Evolutionary conservation across 2,888 invertebrate species (phyloP), one percentile per base, ranked within the genome.

Genomic region (Eupithecia subfuscata): DNA sequence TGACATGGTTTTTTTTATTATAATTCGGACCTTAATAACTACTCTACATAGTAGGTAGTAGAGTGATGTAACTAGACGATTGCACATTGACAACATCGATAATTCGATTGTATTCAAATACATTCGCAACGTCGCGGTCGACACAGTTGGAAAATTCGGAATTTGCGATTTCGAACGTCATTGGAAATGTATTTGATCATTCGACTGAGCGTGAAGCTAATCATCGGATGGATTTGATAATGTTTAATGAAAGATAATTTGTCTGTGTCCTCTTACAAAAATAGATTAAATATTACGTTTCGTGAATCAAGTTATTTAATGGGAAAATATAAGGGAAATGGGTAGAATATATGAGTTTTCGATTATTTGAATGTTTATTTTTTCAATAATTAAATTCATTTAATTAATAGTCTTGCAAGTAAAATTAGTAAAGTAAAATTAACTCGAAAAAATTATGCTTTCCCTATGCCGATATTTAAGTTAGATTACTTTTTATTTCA

Each of bases 201-300:
- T 67, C 67, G 30, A 34, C 70, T 73, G 45, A 73, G 25, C 37
- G 69, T 70, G 37, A 56, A 69, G 69, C 37, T 73, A 22, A 73
- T 67, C 5, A 40, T 43, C 37, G 63, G 63, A 71, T 69, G 70
- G 64, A 71, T 75, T 60, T 8, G 64, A 64, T 71, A 8, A 69
- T 64, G 75, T 30, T 63, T 56, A 34, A 63, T 68, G 45, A n/a
- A 69, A 64, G 40, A 37, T 11, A 1, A 34, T 16, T 9, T 34
- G 34, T 64, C 7, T 34, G 34, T 64, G 16, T n/a, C 48, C 6
- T 0, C 18, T 6, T 18, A 48, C 18, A 14, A 5, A 43, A 43
- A 43, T 14, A 5, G 14, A 5, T 43, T 2, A 43, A 40, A 40
- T 11, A 40, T 40, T 9, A 40, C 40, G 0, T 40, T 9, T 40